Evolutionary conservation across 2,797 vertebrate genomes (phyloP).

Genomic region (Artibeus jamaicensis): DNA sequence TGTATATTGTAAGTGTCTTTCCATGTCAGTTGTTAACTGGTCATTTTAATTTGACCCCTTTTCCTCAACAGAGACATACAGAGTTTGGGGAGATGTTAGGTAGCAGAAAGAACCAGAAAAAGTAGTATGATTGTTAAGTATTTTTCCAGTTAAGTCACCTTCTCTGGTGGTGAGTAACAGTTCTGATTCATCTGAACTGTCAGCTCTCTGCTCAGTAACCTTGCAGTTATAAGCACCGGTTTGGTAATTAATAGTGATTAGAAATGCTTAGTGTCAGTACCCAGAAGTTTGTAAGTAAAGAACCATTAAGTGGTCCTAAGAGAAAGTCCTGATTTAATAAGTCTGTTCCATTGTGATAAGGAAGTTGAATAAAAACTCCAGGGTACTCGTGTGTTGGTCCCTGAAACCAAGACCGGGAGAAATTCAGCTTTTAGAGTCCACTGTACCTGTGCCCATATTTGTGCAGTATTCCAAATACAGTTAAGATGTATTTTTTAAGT

Average conservation of each 20-base stretch:
- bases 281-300: neutral
- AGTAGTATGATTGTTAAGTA: neutral
- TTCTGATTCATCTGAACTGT: neutral
- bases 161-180: neutral
- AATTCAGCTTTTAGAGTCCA: neutral
- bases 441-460: neutral
- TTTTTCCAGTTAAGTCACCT: neutral
- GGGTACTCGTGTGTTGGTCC: neutral
- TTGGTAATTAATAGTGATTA: neutral
- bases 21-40: neutral
- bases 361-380: neutral
- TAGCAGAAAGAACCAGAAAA: neutral
- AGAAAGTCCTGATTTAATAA: neutral
- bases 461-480: neutral
- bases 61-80: neutral
- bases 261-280: neutral
- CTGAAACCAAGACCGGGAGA: neutral
- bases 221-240: neutral
- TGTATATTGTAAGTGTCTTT: neutral
- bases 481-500: neutral
- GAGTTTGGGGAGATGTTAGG: neutral
- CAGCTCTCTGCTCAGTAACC: neutral
- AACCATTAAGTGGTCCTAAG: neutral
- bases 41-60: neutral
- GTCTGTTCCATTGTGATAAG: neutral